Evolutionary conservation across 2,888 invertebrate species (phyloP), one percentile per base, ranked within the genome.

Genomic region (Polylopha cassiicola): DNA sequence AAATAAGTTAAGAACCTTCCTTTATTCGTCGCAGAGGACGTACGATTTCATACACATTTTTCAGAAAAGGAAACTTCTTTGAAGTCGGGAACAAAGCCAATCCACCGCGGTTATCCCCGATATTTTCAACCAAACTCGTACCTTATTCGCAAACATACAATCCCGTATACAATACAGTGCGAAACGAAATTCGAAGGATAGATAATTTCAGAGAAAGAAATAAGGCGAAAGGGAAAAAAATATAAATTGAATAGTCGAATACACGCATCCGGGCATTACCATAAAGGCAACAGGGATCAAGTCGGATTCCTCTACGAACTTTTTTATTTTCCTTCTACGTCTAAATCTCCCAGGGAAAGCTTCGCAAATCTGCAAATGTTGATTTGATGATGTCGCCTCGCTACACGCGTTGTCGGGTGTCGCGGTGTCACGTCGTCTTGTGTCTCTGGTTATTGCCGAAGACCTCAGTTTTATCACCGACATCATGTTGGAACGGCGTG

Each of bases 351-450:
- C 70, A 65, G 72, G 73, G 73, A 84, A 84, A 84, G 81, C 82
- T 79, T 72, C 81, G 86, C 75, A 80, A 86, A 86, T 86, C 86
- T 86, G 85, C 84, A 85, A 85, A 86, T 86, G 85, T 79, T 86
- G 85, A 86, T 86, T 86, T 86, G 86, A 86, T 86, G 85, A 86
- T 85, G 74, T 70, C 66, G 61, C 45, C 22, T 43, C 29, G 43
- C 29, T 24, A 31, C 29, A 41, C 39, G 34, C 33, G 18, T 16
- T 26, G 33, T 42, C 39, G 32, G 39, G 44, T 34, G 22, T 10
- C 39, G 37, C 41, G 36, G 17, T 11, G 47, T 27, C 28, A 24
- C 20, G 65, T 61, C 57, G 61, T 53, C 65, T 59, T 22, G 20
- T 24, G 14, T 3, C 23, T 9, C 33, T 18, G 32, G 17, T 4